These are phyloP conservation scores for Zoroaster sp. DNA, from an alignment of 53 echinoderm and acorn worm genomes.

Conservation along the genomic window DNA sequence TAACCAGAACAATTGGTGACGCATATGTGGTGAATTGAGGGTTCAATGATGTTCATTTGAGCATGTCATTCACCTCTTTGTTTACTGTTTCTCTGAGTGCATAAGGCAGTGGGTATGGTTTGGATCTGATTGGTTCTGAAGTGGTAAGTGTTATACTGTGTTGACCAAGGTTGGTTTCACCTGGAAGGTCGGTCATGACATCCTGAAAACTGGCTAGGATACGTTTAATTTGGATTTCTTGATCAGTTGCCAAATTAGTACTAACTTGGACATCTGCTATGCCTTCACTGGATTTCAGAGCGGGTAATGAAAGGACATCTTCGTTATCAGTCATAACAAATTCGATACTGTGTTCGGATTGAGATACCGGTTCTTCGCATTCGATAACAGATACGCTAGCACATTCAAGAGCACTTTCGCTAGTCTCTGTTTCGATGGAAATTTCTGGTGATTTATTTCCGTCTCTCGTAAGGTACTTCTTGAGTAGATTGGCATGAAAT, in stretches of 20 bases:
- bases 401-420: neutral
- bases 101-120: slow-evolving; percentile 56
- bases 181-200: slow-evolving; percentile 55
- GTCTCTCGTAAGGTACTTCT: slow-evolving; percentile 27
- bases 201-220: slow-evolving; percentile 1
- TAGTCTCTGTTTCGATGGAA: neutral
- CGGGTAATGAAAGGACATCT: slow-evolving; percentile 21
- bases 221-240: neutral
- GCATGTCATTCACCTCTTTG: slow-evolving; percentile 25
- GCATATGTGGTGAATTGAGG: slow-evolving; percentile 65
- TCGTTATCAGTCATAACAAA: slow-evolving; percentile 20
- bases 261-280: slow-evolving; percentile 34
- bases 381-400: neutral
- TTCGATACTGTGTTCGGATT: neutral
- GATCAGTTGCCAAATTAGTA: neutral
- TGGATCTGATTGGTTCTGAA: slow-evolving; percentile 17
- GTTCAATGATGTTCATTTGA: slow-evolving; percentile 32
- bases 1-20: slow-evolving; percentile 64
- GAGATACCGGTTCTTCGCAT: neutral
- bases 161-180: slow-evolving; percentile 42
- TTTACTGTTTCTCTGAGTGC: neutral
- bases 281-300: slow-evolving; percentile 16
- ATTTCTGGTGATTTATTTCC: neutral
- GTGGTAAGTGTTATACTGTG: slow-evolving; percentile 11
- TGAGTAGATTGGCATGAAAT: slow-evolving; percentile 57